A percentile compares a stretch with the other conserved stretches of the same genome.
phyloP scores from a whole-genome alignment of 2,113 vertebrate genomes.

The Astur gentilis region DNA sequence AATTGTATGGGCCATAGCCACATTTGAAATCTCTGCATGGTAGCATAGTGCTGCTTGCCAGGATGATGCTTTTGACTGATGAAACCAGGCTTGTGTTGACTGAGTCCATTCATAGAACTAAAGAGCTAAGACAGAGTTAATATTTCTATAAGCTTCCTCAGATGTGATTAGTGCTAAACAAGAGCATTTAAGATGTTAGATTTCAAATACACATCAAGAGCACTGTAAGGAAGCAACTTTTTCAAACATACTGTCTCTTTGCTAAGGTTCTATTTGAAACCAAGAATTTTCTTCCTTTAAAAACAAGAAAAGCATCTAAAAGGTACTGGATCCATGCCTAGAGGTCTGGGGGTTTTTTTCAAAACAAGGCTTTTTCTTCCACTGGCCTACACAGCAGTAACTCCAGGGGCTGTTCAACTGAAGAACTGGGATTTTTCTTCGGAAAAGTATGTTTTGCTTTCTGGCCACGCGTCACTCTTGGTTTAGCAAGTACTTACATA shows the following conservation, averaged over 20 bases:
- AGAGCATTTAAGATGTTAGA: neutral
- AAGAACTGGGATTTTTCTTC: neutral
- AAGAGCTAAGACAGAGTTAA: neutral
- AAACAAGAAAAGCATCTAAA: neutral
- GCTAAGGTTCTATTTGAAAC: neutral
- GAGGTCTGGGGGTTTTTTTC: fast-evolving
- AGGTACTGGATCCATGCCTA: neutral
- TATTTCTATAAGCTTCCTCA: neutral
- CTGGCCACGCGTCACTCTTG: neutral
- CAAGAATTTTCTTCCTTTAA: neutral
- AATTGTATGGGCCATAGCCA: neutral
- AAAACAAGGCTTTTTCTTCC: neutral
- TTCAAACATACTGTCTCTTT: neutral
- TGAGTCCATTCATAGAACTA: neutral
- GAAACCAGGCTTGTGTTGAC: neutral
- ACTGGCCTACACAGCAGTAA: neutral
- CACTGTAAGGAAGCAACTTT: neutral
- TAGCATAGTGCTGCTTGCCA: neutral
- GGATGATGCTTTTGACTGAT: neutral
- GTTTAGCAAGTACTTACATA: neutral
- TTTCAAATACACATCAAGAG: neutral
- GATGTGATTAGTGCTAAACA: neutral
- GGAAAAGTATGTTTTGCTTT: neutral
- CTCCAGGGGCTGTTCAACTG: neutral
- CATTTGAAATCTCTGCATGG: neutral